A percentile compares a stretch with the other conserved stretches of the same genome.
phyloP scores from a whole-genome alignment of 2,113 vertebrate genomes.

The Python bivittatus region DNA sequence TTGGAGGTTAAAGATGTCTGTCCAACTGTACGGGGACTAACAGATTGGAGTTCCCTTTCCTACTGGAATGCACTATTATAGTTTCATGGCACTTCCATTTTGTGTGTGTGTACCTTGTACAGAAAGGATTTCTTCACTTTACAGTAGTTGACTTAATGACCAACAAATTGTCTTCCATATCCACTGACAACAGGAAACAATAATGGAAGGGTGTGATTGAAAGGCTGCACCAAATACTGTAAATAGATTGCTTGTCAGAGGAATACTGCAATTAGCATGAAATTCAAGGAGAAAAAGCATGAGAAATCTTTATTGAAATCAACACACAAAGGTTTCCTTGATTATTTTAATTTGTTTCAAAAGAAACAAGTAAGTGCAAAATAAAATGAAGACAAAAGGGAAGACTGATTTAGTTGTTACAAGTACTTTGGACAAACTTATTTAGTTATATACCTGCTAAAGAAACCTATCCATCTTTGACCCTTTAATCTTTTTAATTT shows the following conservation, averaged over 20 bases:
- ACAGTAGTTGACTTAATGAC: background rate
- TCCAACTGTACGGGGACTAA: background rate
- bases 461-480: constrained; percentile 29
- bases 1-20: background rate
- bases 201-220: background rate
- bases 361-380: constrained; percentile 16
- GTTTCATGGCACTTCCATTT: background rate
- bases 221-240: background rate
- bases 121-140: background rate
- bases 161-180: background rate
- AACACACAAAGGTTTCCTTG: background rate
- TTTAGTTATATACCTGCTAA: constrained; percentile 28
- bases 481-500: constrained; percentile 22
- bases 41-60: background rate
- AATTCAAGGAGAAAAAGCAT: constrained; percentile 1
- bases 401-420: constrained; percentile 51
- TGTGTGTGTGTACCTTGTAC: background rate
- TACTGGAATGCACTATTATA: background rate
- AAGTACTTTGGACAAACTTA: constrained; percentile 28
- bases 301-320: constrained; percentile 16
- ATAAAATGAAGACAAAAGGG: constrained; percentile 18
- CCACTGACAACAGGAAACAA: background rate
- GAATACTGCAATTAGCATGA: background rate
- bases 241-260: background rate
- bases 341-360: constrained; percentile 48